Base-by-base conservation (phyloP, 2,113 vertebrate genomes). In the Apodemus sylvaticus region DNA sequence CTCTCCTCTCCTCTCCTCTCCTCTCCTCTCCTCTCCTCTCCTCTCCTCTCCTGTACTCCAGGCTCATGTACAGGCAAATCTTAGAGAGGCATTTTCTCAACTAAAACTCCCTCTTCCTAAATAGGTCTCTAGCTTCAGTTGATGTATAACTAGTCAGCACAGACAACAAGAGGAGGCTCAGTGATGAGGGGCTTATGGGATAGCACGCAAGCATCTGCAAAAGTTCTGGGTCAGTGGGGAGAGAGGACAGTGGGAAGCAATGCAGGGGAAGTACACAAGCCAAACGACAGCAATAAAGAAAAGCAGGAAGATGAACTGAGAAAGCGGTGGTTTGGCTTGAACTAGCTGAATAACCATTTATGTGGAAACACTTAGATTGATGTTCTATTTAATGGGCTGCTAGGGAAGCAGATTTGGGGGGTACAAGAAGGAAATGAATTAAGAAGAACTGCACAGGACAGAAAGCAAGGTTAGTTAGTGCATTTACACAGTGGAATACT, bases 171-270 rank as follows among this genome's bases (percentile, higher is more conserved):
- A 58, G 36, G 39, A 53, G 6, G 6, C 4, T 12, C 10, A 6
- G 9, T 5, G 3, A 70, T 58, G 20, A 36, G 85, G 79, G 94
- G 31, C 70, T 20, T 29, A 62, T 8, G 7, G 3, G 36, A 6
- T 39, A 36, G 7, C 26, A 12, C 3, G 1, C 1, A 34, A n/a
- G 53, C 53, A n/a, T 0, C 0, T 29, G 12, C 9, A n/a, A 91
- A 81, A 36, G 20, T 42, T 48, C 17, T 29, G 9, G 34, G 53
- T 13, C 79, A 62, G 51, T 39, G 70, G 51, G 2, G 51, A 76
- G n/a, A 42, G 34, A 66, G 68, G 89, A 68, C 48, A 20, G 42
- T 9, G 51, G 34, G 60, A 76, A 34, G 1, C 53, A 36, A n/a
- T n/a, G 34, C 7, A 36, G 34, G 77, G 34, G 16, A 42, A 34